phyloP scores from a whole-genome alignment of 2,113 vertebrate species.

The Lamprotornis superbus region DNA sequence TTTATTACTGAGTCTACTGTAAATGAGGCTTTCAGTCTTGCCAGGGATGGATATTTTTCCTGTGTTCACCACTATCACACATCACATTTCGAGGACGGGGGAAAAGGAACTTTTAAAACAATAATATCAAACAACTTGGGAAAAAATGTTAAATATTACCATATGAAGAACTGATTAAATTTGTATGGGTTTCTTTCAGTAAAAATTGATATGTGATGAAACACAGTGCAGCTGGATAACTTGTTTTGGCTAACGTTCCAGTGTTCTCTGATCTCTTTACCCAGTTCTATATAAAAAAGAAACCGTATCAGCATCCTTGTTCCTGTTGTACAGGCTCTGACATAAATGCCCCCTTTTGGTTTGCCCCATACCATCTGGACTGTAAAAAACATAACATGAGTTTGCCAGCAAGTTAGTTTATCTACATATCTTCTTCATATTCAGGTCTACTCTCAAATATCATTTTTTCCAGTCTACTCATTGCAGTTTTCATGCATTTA shows the following conservation, averaged over 20 bases:
- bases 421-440: neutral
- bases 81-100: conserved; percentile 15
- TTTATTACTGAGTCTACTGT: conserved; percentile 76
- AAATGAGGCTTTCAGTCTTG: conserved; percentile 69
- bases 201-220: conserved; percentile 79
- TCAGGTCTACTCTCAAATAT: neutral
- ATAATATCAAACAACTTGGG: conserved; percentile 79
- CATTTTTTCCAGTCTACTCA: neutral
- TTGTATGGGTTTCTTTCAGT: conserved; percentile 80
- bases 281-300: conserved; percentile 12
- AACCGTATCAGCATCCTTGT: neutral
- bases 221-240: conserved; percentile 68
- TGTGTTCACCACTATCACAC: conserved; percentile 74
- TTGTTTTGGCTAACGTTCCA: conserved; percentile 58
- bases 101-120: conserved; percentile 74
- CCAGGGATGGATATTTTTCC: conserved; percentile 69
- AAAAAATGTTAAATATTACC: conserved; percentile 79
- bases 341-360: neutral
- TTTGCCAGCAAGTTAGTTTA: neutral
- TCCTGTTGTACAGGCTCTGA: neutral
- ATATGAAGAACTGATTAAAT: conserved; percentile 81
- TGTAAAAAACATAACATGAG: neutral
- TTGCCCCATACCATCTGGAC: neutral
- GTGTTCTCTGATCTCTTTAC: conserved; percentile 56
- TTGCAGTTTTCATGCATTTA: neutral